These are phyloP conservation scores for Petroica traversi DNA, from an alignment of 2,113 vertebrate species.

Conservation along the genomic window DNA sequence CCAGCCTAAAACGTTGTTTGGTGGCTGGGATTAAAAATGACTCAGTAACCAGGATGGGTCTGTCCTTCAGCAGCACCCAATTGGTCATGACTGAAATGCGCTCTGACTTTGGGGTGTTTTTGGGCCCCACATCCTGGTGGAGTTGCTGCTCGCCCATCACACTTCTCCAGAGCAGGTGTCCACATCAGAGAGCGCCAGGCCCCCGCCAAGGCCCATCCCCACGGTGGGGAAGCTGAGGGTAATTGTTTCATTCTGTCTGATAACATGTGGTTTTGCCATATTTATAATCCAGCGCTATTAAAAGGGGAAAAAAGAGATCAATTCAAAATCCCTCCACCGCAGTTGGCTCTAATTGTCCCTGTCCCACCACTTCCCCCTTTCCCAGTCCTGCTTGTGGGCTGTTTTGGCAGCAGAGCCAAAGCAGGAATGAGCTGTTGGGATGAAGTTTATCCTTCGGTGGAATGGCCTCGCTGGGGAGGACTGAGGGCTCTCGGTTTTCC, in stretches of 20 bases:
- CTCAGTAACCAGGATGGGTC: neutral
- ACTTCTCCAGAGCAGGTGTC: conserved; percentile 44
- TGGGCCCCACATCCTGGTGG: conserved; percentile 22
- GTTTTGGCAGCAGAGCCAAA: conserved; percentile 20
- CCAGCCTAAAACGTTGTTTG: neutral
- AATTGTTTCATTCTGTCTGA: conserved; percentile 64
- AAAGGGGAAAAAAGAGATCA: conserved; percentile 51
- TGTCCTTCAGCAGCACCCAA: conserved; percentile 27
- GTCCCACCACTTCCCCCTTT: conserved; percentile 57
- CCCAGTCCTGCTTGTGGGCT: conserved; percentile 40
- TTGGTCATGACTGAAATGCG: neutral
- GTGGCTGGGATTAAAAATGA: neutral
- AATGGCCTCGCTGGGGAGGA: neutral
- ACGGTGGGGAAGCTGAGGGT: neutral
- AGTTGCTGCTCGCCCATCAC: conserved; percentile 33
- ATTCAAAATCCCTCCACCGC: conserved; percentile 24
- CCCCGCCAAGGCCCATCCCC: neutral
- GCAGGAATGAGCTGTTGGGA: conserved; percentile 46
- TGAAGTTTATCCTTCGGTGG: conserved; percentile 4
- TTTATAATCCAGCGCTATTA: conserved; percentile 46
- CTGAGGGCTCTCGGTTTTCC: neutral
- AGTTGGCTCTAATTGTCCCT: conserved; percentile 64
- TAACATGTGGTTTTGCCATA: conserved; percentile 63
- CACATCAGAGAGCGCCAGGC: conserved; percentile 43
- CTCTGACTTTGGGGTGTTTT: neutral